Evolutionary conservation across 92 coral and sea anemone genomes (phyloP), one percentile per base, ranked within the genome.

Genomic region (Paramuricea clavata): DNA sequence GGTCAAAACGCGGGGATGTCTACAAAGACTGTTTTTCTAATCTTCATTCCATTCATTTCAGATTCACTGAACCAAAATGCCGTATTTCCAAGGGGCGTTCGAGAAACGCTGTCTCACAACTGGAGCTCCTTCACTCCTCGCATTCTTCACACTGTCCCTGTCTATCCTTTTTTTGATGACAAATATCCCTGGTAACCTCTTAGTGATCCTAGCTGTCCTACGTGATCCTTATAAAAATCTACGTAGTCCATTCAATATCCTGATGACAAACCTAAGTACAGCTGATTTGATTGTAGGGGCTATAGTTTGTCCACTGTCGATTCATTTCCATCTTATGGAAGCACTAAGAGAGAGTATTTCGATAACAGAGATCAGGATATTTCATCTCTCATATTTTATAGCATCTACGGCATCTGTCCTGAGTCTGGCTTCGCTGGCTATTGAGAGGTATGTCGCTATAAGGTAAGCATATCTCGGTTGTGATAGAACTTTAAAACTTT

Each of bases 241-340:
- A 16, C 85, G 92, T 52, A 88, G 90, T 59, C 98, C 98, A 33
- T 94, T 94, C 77, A 94, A 95, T 74, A 92, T 89, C 89, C 89
- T 94, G 78, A 91, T 94, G 32, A 83, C 89, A 42, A 94, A 90
- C 74, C 91, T 95, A 10, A 95, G 95, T 49, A 74, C 91, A 34
- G 92, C 98, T 11, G 98, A 95, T 39, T 85, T 93, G 30, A 70
- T 95, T 35, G 97, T 94, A 6, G 98, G 98, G 21, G 74, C 91
- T 52, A 90, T 92, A 0, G 90, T 89, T 17, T 97, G 89, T 30
- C 97, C 98, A 0, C 44, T 95, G 0, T 94, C 98, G 8, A 87
- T 85, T 23, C 75, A 82, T 77, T 62, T 86, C 62, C 98, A 93
- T 64, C 83, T 88, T 23, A 90, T 93, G 49, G 98, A 95, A 42